A percentile compares a stretch with the other conserved stretches of the same genome.
Conservation (phyloP, 2,888 invertebrate genomes). For the Tuta absoluta region DNA sequence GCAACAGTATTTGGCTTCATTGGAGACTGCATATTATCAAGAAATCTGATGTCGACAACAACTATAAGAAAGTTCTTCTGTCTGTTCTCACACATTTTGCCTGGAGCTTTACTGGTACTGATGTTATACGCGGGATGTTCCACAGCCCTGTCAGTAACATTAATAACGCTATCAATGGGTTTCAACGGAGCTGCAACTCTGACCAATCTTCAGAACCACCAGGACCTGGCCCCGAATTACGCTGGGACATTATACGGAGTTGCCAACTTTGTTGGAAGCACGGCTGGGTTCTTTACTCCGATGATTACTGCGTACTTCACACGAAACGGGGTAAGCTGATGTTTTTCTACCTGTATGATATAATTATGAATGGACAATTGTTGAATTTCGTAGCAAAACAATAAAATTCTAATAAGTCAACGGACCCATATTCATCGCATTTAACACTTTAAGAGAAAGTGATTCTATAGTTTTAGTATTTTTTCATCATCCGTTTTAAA, state of each 20-base stretch:
- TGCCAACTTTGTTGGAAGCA: constrained; percentile 87
- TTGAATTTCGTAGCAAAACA: too few species aligned
- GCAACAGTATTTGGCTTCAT: constrained; percentile 87
- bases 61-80: constrained; percentile 84
- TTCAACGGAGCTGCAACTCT: constrained; percentile 84
- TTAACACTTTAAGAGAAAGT: too few species aligned
- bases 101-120: constrained; percentile 75
- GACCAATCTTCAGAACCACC: constrained; percentile 84
- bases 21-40: constrained; percentile 82
- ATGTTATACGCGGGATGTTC: constrained; percentile 84
- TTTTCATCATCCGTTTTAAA: not conserved
- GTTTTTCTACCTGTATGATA: not conserved
- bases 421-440: too few species aligned
- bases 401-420: too few species aligned
- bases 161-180: constrained; percentile 85
- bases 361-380: not conserved
- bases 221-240: constrained; percentile 89
- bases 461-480: too few species aligned
- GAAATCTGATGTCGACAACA: constrained; percentile 67
- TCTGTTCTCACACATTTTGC: constrained; percentile 81
- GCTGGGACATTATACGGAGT: constrained; percentile 89
- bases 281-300: constrained; percentile 87
- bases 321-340: constrained; percentile 71
- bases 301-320: constrained; percentile 86
- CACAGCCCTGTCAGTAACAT: constrained; percentile 81